A percentile compares a stretch with the other conserved stretches of the same genome.
phyloP scores from a whole-genome alignment of 2,797 vertebrate genomes.

The Cryptoblepharus egeriae region DNA sequence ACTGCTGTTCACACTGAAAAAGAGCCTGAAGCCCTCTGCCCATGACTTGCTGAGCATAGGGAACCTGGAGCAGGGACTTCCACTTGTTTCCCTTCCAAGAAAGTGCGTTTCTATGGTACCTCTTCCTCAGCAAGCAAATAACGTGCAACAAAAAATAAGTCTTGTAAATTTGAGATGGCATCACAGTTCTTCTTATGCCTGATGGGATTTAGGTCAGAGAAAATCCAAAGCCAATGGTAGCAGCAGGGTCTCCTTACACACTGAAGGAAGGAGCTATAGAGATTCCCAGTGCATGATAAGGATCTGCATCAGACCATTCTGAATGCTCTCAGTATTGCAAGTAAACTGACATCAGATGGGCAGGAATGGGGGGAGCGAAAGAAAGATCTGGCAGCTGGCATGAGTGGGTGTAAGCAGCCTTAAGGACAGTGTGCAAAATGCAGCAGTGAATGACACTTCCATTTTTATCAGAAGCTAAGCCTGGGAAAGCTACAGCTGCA shows the following conservation, averaged over 20 bases:
- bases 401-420: constrained; percentile 67
- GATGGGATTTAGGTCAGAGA: not conserved
- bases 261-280: not conserved
- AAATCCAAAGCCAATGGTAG: not conserved
- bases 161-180: accelerated
- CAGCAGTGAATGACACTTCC: constrained; percentile 59
- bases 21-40: not conserved
- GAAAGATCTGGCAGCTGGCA: constrained; percentile 60
- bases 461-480: constrained; percentile 60
- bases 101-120: not conserved
- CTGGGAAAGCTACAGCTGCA: constrained; percentile 42
- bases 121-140: not conserved
- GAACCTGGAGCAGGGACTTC: constrained; percentile 26
- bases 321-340: constrained; percentile 29
- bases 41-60: not conserved
- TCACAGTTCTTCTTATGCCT: not conserved
- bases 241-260: not conserved
- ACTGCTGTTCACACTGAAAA: not conserved
- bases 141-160: constrained; percentile 11
- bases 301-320: not conserved
- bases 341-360: constrained; percentile 45
- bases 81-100: constrained; percentile 10
- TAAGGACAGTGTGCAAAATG: constrained; percentile 61
- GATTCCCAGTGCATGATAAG: constrained; percentile 3
- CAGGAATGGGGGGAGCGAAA: constrained; percentile 10